A percentile compares a stretch with the other conserved stretches of the same genome.
phyloP scores from a whole-genome alignment of 2,113 vertebrate genomes.

The Piliocolobus tephrosceles region DNA sequence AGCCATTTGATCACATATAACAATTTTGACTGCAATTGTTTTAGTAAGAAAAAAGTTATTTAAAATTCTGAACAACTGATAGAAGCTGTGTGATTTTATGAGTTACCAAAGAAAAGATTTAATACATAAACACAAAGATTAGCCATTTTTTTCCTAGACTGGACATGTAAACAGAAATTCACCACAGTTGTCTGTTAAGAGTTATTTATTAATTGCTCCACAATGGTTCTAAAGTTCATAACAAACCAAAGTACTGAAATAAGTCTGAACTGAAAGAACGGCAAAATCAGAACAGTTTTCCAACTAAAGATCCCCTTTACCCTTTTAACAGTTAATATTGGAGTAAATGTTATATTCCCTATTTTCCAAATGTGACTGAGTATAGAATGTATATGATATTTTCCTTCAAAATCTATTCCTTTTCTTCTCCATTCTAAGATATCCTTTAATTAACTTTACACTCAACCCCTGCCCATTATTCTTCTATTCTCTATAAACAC shows the following conservation, averaged over 20 bases:
- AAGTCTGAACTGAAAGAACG: neutral
- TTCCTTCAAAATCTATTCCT: neutral
- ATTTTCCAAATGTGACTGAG: neutral
- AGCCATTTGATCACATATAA: neutral
- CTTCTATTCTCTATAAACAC: neutral
- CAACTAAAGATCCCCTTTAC: neutral
- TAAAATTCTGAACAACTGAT: neutral
- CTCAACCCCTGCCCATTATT: neutral
- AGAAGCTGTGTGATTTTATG: neutral
- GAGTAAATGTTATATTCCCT: no score
- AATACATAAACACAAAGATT: constrained; percentile 58
- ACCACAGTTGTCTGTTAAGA: constrained; percentile 43
- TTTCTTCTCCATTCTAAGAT: neutral
- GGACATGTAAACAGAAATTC: constrained; percentile 61
- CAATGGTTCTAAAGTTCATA: constrained; percentile 59
- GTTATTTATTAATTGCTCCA: constrained; percentile 71
- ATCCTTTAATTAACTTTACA: neutral
- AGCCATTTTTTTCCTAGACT: constrained; percentile 35
- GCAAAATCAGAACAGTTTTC: neutral
- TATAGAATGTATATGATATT: no score
- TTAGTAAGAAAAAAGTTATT: neutral
- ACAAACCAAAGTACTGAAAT: constrained; percentile 48
- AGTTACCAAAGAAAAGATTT: constrained; percentile 47
- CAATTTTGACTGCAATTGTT: neutral
- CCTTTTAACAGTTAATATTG: neutral